Base-by-base conservation (phyloP, 2,113 vertebrate species). In the Oenanthe oenanthe region DNA sequence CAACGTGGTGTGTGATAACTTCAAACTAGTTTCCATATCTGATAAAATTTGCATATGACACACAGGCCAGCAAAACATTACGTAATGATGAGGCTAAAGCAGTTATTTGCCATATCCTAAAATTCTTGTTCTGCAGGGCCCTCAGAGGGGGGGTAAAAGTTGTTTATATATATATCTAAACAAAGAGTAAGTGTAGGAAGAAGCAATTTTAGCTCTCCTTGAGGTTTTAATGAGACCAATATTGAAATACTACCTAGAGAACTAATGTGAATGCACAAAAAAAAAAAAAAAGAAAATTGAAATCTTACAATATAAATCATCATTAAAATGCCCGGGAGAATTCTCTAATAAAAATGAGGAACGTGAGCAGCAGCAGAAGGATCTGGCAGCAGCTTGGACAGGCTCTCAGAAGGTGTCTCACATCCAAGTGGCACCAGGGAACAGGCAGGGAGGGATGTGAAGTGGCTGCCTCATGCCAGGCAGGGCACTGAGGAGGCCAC, bases 131-230 rank as follows among this genome's bases (percentile, higher is more conserved):
- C 31, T 61, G 7, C 40, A 87, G 63, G 29, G 40, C 29, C 19
- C 57, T 66, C 26, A 11, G 13, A 42, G 6, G 7, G 1, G 4
- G 9, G 3, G 1, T 9, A 17, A 40, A 32, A 19, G 1, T 43
- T 63, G 25, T 61, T 88, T 74, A 7, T 54, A 51, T 28, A 51
- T 28, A 7, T 24, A 66, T 12, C 38, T 81, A 78, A 87, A 63
- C 15, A 89, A 83, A 50, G 17, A 48, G 9, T 48, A 76, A 67
- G 14, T 60, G 3, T 60, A 36, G 43, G 19, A 85, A 86, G 22
- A 60, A 19, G 10, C 20, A 67, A 3, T 78, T 95, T 87, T 66
- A 45, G 25, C 32, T 88, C n/a, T 72, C 38, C 34, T 57, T 86
- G 34, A 86, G 38, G 34, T 70, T 84, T 74, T 89, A 54, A 77